Evolutionary conservation across 2,113 vertebrate genomes (phyloP).

Genomic region (Charadrius vociferus): DNA sequence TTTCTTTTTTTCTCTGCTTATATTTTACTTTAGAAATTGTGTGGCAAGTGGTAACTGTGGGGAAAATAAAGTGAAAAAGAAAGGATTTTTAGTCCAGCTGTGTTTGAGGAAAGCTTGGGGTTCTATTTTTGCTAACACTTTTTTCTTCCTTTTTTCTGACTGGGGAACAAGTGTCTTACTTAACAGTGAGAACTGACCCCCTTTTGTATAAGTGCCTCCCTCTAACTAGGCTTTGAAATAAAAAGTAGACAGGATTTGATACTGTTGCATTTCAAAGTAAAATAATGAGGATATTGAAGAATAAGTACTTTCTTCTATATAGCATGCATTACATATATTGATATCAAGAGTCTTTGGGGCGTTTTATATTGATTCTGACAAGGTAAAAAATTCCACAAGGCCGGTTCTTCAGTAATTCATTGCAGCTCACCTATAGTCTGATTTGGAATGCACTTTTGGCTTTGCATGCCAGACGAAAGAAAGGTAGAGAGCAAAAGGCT

Average conservation of each 20-base stretch:
- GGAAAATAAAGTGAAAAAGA: not conserved
- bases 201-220: not conserved
- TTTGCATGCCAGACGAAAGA: not conserved
- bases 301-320: not conserved
- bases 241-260: not conserved
- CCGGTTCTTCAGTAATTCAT: not conserved
- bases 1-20: not conserved
- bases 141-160: not conserved
- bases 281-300: not conserved
- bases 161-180: not conserved
- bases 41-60: not conserved
- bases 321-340: not conserved
- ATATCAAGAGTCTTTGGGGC: not conserved
- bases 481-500: not conserved
- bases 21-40: not conserved
- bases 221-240: not conserved
- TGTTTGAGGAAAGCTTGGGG: not conserved
- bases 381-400: not conserved
- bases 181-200: not conserved
- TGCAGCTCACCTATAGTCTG: not conserved
- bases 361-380: not conserved
- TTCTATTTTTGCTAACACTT: not conserved
- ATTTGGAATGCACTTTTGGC: not conserved
- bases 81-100: not conserved
- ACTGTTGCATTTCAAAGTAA: not conserved